Percentiles rank a stretch among this genome's conserved stretches.
Conservation (phyloP, 2,113 vertebrate genomes). For the Baryphthengus martii region DNA sequence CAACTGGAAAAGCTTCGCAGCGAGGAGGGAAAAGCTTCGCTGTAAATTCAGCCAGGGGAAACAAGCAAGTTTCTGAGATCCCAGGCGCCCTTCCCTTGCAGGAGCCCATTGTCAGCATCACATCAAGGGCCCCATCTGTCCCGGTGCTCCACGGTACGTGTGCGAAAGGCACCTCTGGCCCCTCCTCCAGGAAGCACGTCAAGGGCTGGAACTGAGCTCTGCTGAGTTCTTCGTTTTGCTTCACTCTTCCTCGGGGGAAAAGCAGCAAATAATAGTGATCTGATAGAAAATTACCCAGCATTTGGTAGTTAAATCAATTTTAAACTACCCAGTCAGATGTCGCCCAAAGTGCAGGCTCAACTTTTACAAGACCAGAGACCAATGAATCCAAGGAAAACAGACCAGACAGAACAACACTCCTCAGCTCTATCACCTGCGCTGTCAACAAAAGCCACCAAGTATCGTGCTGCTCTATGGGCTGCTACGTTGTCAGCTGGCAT, state of each 20-base stretch:
- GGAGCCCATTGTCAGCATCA: accelerated
- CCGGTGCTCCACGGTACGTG: background rate
- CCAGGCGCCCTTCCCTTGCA: background rate
- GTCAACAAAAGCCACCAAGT: background rate
- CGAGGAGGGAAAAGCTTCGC: background rate
- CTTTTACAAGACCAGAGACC: background rate
- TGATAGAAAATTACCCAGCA: background rate
- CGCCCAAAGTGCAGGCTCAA: background rate
- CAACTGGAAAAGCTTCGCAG: background rate
- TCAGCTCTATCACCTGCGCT: background rate
- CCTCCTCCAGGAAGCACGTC: background rate
- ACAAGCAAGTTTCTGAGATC: background rate
- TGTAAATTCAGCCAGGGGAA: background rate
- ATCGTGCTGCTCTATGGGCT: background rate
- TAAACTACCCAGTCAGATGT: background rate
- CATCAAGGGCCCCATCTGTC: accelerated
- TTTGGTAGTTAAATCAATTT: background rate
- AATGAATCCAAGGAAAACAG: background rate
- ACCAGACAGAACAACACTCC: background rate
- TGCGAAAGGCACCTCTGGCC: background rate
- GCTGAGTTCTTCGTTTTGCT: background rate
- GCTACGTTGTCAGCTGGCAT: background rate
- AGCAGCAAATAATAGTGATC: background rate
- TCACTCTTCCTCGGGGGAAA: background rate
- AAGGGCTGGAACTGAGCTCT: background rate